Base-by-base conservation (phyloP, 2,888 invertebrate genomes). In the Deilephila porcellus region DNA sequence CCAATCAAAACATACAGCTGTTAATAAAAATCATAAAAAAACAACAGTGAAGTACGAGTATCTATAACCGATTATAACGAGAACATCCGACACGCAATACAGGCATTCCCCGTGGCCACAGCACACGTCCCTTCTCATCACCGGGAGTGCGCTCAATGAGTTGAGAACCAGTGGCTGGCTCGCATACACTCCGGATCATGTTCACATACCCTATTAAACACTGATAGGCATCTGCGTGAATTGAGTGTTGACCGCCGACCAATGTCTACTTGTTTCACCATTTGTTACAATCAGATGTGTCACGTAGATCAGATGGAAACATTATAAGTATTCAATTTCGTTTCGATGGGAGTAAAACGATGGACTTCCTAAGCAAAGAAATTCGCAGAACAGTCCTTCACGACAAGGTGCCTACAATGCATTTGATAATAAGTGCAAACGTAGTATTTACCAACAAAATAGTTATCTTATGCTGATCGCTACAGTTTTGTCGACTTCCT, bases 131-230 rank as follows among this genome's bases (percentile, higher is more conserved):
- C 76, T 77, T 81, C 81, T 77, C 60, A 81, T 84, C 82, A 75
- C 77, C 76, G 84, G 81, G 82, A 78, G 77, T 73, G 75, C 74
- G 74, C 52, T 77, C 90, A 91, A 79, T 91, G 89, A 83, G 80
- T 85, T 85, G 87, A 86, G 85, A 86, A 85, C 82, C 79, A 79
- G 79, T 85, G 85, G 87, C 88, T 88, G 80, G 88, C 83, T 78
- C 77, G 80, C 81, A 83, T 81, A 79, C 83, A 79, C 79, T 73
- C 60, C 83, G 87, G 88, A 87, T 88, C 88, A 86, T 89, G 90
- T 90, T 91, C 91, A 90, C 87, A 90, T 88, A 91, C 85, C 82
- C 71, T 74, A 71, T 64, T 74, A 74, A 74, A 79, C 73, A 73
- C 60, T 71, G 83, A 86, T 86, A 84, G 84, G 82, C 86, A 87